Base-by-base conservation (phyloP, 92 coral and sea anemone genomes). In the Hydrozoanthus gracilis region DNA sequence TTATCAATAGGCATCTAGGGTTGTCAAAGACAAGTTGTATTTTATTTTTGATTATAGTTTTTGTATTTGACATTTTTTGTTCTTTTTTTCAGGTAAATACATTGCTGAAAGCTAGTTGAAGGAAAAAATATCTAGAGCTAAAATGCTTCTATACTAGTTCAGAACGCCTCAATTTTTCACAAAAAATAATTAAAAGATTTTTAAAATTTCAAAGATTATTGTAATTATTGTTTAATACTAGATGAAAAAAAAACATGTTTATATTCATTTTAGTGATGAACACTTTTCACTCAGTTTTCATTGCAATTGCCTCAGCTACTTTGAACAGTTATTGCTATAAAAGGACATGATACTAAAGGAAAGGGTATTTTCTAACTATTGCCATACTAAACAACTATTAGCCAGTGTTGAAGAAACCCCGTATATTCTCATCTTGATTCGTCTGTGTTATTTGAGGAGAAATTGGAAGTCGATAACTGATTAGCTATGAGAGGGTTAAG, bases 81-180 rank as follows among this genome's bases (percentile, higher is more conserved):
- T 72, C 83, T 9, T 9, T 66, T 71, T 85, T 90, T n/a, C 86
- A 96, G 99, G 99, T 71, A 96, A 88, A 90, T 96, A 96, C 91
- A 87, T 95, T 76, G 98, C 96, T 8, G 99, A 96, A 85, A 94
- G 98, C 86, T 94, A 94, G 91, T 89, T 67, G 54, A 44, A 50
- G 45, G 64, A 8, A 58, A 7, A 83, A 51, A 51, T 51, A 51
- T 83, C 79, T 35, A 75, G 44, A 73, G 11, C 61, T 16, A 68
- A 10, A 17, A 18, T 58, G 17, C 61, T n/a, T 73, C 73, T 16
- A 18, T n/a, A 79, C 73, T 80, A 16, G 67, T 71, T 83, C 50
- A n/a, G 6, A 71, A 71, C 74, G 70, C 71, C 17, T 76, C 73
- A 44, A 75, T 72, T 56, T 72, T 86, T 86, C 68, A 62, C 44